Evolutionary conservation across 2,888 invertebrate species (phyloP), one percentile per base, ranked within the genome.

Genomic region (Cremastobaeus sp.): DNA sequence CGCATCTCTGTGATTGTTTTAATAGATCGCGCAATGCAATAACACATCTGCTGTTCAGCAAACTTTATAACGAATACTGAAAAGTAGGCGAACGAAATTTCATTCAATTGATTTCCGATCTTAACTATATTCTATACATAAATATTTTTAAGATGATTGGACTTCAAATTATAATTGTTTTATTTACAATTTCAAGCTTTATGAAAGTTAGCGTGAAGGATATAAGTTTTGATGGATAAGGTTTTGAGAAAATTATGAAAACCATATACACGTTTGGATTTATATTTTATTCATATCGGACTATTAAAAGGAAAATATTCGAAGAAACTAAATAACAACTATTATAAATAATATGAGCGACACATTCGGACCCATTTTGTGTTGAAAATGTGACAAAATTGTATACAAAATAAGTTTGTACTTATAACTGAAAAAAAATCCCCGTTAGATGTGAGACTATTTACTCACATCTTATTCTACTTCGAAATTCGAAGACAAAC

Each of bases 1-100:
- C 73, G 9, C 41, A 34, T 48, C 47, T 60, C 47, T 39, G 35
- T 35, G 68, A 54, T 60, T 32, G 35, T 52, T 57, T 60, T 32
- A 64, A 68, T 50, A 60, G 45, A 47, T 39, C 37, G 47, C 28
- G 30, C 45, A 8, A 11, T 39, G 50, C 43, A 68, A 52, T 68
- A 59, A 59, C 30, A 47, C 11, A 28, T 32, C 55, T n/a, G n/a
- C n/a, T n/a, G n/a, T n/a, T n/a, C n/a, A n/a, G n/a, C n/a, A n/a
- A 25, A 25, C 25, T 25, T 8, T 3, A 25, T 8, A 25, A 25
- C 25, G 8, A 3, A 8, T 5, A 21, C 34, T 21, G 43, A 50
- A 57, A 43, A 62, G 50, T 50, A 62, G 48, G 35, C 35, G 52
- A 43, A 30, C 8, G 35, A 14, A 37, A 12, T 32, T 15, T n/a